Evolutionary conservation across 2,888 invertebrate species (phyloP), one percentile per base, ranked within the genome.

Genomic region (Chalcis sispes): DNA sequence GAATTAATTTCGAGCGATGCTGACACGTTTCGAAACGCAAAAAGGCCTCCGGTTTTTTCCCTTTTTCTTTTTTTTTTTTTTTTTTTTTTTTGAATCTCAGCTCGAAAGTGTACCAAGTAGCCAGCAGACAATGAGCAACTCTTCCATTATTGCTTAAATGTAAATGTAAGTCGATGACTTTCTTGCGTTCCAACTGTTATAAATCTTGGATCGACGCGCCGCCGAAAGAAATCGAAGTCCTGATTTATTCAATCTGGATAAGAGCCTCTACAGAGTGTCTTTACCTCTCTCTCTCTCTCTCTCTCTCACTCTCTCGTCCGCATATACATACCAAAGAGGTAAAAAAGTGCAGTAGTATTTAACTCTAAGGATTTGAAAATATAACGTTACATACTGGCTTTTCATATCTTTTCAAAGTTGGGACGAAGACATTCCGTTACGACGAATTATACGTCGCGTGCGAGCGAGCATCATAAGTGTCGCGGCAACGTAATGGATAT

Each of bases 141-240:
- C 75, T 71, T 75, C 59, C 70, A 65, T 75, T 71, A 75, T 66
- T 65, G 69, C 74, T 74, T 74, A 74, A 74, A 74, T 74, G 75
- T 75, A 72, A 77, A 77, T 77, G 72, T 42, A 32, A 77, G 52
- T 73, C 77, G 70, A 77, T 77, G 72, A 72, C 77, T 77, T 77
- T 77, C 77, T 50, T 64, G 52, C 54, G 29, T 20, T 50, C 61
- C 65, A 27, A 29, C 66, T 61, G 73, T 76, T 77, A 77, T 77
- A 77, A 77, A 77, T 77, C 72, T 77, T 36, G 64, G 32, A 69
- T 77, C 66, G 72, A 69, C 65, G 56, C 40, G 56, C 65, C 13
- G 67, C 71, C 71, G 56, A 72, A 72, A 77, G 72, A 27, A 62
- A 61, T 29, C 58, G 54, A 67, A 67, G 61, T 69, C 54, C 62